Evolutionary conservation across 92 coral and sea anemone species (phyloP).

Genomic region (Meandrina meandrites): DNA sequence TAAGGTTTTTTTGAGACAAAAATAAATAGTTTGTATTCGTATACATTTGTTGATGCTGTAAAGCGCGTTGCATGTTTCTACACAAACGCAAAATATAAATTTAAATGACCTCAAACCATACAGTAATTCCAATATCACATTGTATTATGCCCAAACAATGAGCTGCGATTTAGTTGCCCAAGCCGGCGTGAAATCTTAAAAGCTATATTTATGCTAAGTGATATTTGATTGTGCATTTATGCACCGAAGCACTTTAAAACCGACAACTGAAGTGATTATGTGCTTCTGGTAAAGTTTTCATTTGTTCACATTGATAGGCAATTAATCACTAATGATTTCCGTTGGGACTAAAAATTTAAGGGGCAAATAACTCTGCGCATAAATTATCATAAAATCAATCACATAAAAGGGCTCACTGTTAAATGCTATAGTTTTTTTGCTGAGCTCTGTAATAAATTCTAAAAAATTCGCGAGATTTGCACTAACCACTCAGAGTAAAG

Average conservation of each 20-base stretch:
- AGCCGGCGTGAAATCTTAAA: not conserved
- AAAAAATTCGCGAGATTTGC: not conserved
- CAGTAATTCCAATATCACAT: not conserved
- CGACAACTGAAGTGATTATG: not conserved
- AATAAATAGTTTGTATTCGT: not conserved
- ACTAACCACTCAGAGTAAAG: not conserved
- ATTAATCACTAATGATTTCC: too few relatives aligned
- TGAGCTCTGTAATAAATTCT: not conserved
- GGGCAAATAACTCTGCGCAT: not conserved
- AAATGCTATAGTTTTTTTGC: not conserved
- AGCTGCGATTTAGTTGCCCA: not conserved
- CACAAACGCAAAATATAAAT: conserved; percentile 8
- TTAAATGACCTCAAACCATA: not conserved
- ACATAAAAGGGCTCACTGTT: too few relatives aligned
- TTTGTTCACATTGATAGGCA: not conserved
- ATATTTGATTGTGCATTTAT: conserved; percentile 15
- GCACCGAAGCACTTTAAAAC: not conserved
- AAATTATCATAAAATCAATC: not conserved
- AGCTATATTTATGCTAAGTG: not conserved
- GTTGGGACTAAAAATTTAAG: too few relatives aligned
- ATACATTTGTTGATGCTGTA: not conserved
- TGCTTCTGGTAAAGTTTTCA: not conserved
- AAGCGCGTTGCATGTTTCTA: not conserved
- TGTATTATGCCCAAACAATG: not conserved
- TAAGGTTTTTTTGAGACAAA: not conserved